phyloP scores from a whole-genome alignment of 23 tunicate genomes.

The Oikopleura vanhoeffeni region DNA sequence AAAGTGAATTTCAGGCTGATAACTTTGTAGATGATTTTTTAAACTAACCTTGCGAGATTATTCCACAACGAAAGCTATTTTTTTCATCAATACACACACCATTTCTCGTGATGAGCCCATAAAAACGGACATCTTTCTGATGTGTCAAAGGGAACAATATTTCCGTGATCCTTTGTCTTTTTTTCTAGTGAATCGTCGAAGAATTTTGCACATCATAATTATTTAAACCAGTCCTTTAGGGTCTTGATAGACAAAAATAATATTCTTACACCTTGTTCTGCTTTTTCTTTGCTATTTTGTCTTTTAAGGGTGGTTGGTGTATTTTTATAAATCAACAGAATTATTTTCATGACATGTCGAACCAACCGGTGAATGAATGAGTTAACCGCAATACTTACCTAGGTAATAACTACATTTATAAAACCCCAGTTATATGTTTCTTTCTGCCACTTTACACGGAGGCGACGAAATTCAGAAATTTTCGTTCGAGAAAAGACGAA shows the following conservation, averaged over 20 bases:
- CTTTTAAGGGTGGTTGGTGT: too few species aligned
- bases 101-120: constrained; percentile 97
- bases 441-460: too few species aligned
- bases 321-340: too few species aligned
- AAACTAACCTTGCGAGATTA: constrained; percentile 56
- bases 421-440: too few species aligned
- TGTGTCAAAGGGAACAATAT: background rate
- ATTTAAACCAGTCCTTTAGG: background rate
- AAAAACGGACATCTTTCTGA: constrained; percentile 19
- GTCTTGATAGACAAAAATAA: constrained; percentile 7
- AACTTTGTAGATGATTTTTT: too few species aligned
- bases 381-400: too few species aligned
- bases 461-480: too few species aligned
- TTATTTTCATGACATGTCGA: too few species aligned
- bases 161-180: background rate
- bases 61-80: constrained; percentile 61
- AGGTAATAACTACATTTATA: too few species aligned
- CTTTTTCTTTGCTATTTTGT: background rate
- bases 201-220: background rate
- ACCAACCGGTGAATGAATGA: too few species aligned
- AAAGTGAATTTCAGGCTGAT: too few species aligned
- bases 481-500: too few species aligned
- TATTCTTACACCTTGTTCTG: background rate
- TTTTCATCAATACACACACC: constrained; percentile 58
- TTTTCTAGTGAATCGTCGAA: background rate